Base-by-base conservation (phyloP, 2,797 vertebrate species). In the Acanthiza pusilla region DNA sequence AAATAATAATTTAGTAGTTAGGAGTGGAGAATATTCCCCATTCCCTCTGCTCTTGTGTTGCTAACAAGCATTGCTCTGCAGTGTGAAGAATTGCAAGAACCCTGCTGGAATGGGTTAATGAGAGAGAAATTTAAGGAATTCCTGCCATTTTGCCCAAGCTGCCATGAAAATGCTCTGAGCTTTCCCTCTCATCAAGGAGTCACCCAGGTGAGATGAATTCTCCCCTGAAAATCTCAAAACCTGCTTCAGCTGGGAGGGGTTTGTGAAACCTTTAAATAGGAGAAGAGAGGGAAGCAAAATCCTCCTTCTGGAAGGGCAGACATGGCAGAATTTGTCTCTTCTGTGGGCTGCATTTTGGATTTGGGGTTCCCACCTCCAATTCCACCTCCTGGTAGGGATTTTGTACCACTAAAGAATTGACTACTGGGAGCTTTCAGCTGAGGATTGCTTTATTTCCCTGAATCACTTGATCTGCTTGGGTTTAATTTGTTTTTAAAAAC, bases 261-360 rank as follows among this genome's bases (percentile, higher is more conserved):
- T 54, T 61, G 11, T 38, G 75, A 36, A 61, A 16, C 4, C 10
- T 54, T 29, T 53, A 11, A 30, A 32, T 6, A 20, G 40, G 27
- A 57, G 29, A 30, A 51, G 17, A 4, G 3, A 8, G 5, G 9
- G 2, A 3, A 9, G 7, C 4, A 2, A 3, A 12, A 16, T 7
- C 15, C 12, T 36, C 29, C 18, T 36, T 72, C 38, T 5, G 1
- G n/a, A n/a, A 62, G 10, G 23, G 47, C 7, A 7, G 45, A 13
- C 25, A 2, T 10, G 6, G 42, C 3, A 16, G 57, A 62, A 21
- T 7, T 34, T 16, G 30, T 16, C 29, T 70, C 0, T 1, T n/a
- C 21, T 2, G 0, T 7, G 5, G 17, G 22, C 19, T 74, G 51
- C 2, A 0, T 19, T 34, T 61, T 58, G 38, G 55, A 11, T 19